A percentile compares a stretch with the other conserved stretches of the same genome.
Evolutionary conservation across 2,888 invertebrate genomes (phyloP).

Genomic region (Aelia acuminata): DNA sequence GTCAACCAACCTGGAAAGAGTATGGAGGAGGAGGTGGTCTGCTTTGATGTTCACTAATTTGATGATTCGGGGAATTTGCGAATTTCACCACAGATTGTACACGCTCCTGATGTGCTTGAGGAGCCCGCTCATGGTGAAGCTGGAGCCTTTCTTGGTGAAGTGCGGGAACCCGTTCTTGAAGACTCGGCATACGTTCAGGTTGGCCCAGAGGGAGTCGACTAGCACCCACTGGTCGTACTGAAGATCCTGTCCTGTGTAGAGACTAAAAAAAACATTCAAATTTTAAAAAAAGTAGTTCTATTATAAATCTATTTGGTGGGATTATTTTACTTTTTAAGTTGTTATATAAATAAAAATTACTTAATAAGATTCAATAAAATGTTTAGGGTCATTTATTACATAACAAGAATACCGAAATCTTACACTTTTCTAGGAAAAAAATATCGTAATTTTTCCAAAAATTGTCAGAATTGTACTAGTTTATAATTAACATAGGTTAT

Average conservation of each 20-base stretch:
- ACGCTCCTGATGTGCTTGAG: conserved; percentile 30
- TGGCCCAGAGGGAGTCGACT: background rate
- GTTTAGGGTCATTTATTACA: too few species aligned
- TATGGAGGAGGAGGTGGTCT: conserved; percentile 56
- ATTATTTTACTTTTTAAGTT: too few species aligned
- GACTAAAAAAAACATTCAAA: background rate
- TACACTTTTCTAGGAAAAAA: too few species aligned
- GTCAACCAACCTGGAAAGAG: conserved; percentile 42
- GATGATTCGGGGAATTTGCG: background rate
- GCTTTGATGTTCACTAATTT: conserved; percentile 12
- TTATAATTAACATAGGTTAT: too few species aligned
- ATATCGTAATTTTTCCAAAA: too few species aligned
- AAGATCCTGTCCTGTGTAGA: conserved; percentile 24
- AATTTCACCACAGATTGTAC: background rate
- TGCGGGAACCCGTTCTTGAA: conserved; percentile 36
- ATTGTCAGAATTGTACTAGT: too few species aligned
- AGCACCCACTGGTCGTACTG: background rate
- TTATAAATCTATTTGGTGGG: too few species aligned
- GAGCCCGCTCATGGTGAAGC: background rate
- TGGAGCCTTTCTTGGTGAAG: conserved; percentile 49
- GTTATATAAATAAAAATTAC: too few species aligned
- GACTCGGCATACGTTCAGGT: background rate
- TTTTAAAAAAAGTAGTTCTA: background rate
- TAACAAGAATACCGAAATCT: too few species aligned
- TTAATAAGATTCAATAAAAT: too few species aligned